These are phyloP conservation scores for Drosophila teissieri DNA, from an alignment of 1,140 invertebrate genomes.

Conservation along the genomic window DNA sequence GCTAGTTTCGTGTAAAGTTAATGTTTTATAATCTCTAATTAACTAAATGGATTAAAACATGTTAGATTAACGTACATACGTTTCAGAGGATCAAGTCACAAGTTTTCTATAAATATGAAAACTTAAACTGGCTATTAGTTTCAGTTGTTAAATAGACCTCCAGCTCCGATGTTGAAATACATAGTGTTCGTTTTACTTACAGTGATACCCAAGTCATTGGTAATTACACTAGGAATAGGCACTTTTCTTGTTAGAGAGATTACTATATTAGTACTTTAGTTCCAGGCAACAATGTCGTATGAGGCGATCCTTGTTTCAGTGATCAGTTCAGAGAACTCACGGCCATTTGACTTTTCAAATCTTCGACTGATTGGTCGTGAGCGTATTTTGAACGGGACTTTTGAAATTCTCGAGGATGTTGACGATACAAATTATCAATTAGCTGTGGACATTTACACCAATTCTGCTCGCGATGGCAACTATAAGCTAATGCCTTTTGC, in stretches of 20 bases:
- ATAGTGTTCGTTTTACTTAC: not conserved
- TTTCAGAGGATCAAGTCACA: not conserved
- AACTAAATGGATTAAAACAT: not conserved
- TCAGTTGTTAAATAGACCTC: not conserved
- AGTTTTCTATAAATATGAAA: not conserved
- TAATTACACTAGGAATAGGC: not conserved
- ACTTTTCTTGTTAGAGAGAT: too few relatives aligned
- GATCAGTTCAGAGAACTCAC: not conserved
- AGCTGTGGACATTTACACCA: not conserved
- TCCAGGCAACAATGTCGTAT: not conserved
- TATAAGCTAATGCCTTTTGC: not conserved
- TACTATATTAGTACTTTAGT: not conserved
- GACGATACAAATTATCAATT: not conserved
- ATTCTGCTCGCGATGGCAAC: not conserved
- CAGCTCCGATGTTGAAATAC: not conserved
- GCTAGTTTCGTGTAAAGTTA: not conserved
- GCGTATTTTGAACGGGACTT: not conserved
- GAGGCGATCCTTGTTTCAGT: not conserved
- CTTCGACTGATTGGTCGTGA: not conserved
- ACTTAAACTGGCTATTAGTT: not conserved
- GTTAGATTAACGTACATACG: not conserved
- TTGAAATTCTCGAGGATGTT: not conserved
- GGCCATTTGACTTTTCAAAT: not conserved
- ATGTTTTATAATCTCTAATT: not conserved
- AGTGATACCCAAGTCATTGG: not conserved